Conservation (phyloP, 2,797 vertebrate species). For the Lagodon rhomboides region DNA sequence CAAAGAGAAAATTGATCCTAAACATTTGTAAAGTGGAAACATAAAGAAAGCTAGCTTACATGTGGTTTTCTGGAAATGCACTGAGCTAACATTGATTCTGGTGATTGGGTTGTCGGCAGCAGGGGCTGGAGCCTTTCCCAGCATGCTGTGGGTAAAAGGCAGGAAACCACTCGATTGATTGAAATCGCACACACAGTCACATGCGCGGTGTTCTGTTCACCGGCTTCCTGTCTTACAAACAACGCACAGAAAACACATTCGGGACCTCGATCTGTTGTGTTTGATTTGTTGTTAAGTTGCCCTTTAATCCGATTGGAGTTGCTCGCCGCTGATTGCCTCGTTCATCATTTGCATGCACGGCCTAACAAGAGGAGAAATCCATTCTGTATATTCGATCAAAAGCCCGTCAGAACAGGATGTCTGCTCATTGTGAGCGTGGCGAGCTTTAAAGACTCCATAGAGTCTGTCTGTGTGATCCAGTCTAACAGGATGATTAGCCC, state of each 20-base stretch:
- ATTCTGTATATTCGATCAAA: slow-evolving; percentile 22
- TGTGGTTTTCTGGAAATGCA: no score
- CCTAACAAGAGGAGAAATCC: not conserved
- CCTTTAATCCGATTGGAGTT: slow-evolving; percentile 7
- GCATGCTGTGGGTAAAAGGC: slow-evolving; percentile 34
- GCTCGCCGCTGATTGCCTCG: slow-evolving; percentile 17
- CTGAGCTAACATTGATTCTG: no score
- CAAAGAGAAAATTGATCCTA: no score
- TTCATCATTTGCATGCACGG: slow-evolving; percentile 18
- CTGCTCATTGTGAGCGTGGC: slow-evolving; percentile 11
- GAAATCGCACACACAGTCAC: slow-evolving; percentile 23
- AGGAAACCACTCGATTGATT: slow-evolving; percentile 53
- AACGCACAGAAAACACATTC: not conserved
- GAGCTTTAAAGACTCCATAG: slow-evolving; percentile 24
- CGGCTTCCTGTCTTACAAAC: slow-evolving; percentile 1
- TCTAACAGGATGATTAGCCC: slow-evolving; percentile 56
- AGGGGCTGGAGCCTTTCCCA: slow-evolving; percentile 34
- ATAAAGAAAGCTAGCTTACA: no score
- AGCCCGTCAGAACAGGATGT: slow-evolving; percentile 25
- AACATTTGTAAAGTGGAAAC: no score
- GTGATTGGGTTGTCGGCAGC: no score
- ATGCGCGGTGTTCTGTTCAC: slow-evolving; percentile 4
- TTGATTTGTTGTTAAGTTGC: slow-evolving; percentile 12
- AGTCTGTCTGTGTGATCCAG: slow-evolving; percentile 29
- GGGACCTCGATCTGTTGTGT: not conserved